Conservation (phyloP, 2,888 invertebrate genomes). For the Heliconius charithonia region DNA sequence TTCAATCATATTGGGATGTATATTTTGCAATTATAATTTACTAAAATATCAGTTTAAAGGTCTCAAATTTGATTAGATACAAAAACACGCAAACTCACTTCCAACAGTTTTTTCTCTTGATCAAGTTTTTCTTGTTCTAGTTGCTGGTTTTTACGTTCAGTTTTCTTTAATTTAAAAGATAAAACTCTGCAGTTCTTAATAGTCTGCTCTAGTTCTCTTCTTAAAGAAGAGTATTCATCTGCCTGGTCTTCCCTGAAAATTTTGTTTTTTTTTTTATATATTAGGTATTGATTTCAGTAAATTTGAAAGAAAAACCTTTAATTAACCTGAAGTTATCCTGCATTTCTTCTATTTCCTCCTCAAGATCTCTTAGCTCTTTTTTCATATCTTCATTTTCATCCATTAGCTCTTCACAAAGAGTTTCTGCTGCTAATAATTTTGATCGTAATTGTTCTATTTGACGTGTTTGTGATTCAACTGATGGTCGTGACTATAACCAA, state of each 20-base stretch:
- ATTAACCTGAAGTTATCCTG: conserved; percentile 94
- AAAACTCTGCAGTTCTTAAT: conserved; percentile 99
- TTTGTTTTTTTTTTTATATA: background rate
- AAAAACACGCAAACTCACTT: conserved; percentile 56
- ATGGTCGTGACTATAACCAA: conserved; percentile 75
- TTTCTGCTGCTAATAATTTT: conserved; percentile 95
- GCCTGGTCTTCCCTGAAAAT: conserved; percentile 95
- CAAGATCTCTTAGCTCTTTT: conserved; percentile 95
- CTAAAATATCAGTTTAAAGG: background rate
- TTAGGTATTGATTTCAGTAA: background rate
- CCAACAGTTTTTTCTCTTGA: conserved; percentile 86
- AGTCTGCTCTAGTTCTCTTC: conserved; percentile 97
- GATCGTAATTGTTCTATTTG: conserved; percentile 89
- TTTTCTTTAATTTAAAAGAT: conserved; percentile 98
- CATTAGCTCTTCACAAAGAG: conserved; percentile 95
- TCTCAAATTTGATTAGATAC: background rate
- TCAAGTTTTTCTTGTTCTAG: conserved; percentile 93
- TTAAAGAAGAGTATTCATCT: conserved; percentile 96
- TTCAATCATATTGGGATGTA: background rate
- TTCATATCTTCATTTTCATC: conserved; percentile 98
- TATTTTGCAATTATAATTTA: background rate
- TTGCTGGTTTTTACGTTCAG: conserved; percentile 94
- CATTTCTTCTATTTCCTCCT: conserved; percentile 99
- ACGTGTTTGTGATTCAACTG: conserved; percentile 83
- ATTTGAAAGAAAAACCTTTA: background rate